Conservation (phyloP, 2,797 vertebrate species). For the Myioborus melanocephalus region DNA sequence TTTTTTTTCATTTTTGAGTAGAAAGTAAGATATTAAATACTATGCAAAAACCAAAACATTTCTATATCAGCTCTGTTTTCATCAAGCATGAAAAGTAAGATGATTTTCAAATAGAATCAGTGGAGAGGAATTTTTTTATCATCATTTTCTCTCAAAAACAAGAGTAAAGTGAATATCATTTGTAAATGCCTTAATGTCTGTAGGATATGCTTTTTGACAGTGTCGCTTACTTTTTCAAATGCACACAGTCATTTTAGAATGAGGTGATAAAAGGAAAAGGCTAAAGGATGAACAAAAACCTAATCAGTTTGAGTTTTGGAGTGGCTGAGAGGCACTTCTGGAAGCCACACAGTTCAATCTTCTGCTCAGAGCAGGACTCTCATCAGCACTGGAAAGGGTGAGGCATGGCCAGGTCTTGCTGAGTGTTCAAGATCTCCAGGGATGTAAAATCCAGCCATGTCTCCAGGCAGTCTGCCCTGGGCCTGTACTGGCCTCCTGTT, state of each 20-base stretch:
- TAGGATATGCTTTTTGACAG: neutral
- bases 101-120: neutral
- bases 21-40: neutral
- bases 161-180: neutral
- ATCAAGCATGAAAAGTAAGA: neutral
- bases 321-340: neutral
- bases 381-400: neutral
- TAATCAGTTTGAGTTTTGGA: neutral
- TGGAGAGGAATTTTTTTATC: neutral
- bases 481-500: accelerated
- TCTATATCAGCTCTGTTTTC: neutral
- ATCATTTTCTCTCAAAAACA: neutral
- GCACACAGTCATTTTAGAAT: neutral
- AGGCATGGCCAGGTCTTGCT: neutral
- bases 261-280: neutral
- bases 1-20: neutral
- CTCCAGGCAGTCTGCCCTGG: neutral
- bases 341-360: neutral
- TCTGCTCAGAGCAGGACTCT: neutral
- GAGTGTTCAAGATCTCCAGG: neutral
- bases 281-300: neutral
- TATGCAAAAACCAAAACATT: neutral
- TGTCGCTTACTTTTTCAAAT: neutral
- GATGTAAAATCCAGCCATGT: neutral
- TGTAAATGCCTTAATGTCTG: neutral